Percentiles rank a stretch among this genome's conserved stretches.
phyloP scores from a whole-genome alignment of 2,113 vertebrate genomes.

The Lipophrys pholis region DNA sequence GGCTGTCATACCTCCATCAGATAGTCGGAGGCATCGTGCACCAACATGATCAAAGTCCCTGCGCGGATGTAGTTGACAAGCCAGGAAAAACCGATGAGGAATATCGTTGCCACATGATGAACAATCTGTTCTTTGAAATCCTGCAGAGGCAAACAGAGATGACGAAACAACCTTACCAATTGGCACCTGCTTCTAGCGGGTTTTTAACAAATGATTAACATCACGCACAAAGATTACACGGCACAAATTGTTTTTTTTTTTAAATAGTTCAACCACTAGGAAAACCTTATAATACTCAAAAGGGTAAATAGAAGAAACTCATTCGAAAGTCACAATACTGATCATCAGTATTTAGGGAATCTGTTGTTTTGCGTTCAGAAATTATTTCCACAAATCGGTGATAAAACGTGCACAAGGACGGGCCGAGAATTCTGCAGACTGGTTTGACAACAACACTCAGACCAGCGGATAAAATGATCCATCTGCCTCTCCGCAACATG shows the following conservation, averaged over 20 bases:
- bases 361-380: conserved; percentile 33
- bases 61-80: conserved; percentile 93
- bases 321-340: conserved; percentile 13
- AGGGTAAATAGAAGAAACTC: neutral
- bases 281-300: neutral
- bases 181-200: neutral
- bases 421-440: conserved; percentile 2
- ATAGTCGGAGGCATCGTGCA: conserved; percentile 92
- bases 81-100: conserved; percentile 95
- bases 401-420: conserved; percentile 23
- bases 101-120: conserved; percentile 93
- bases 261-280: neutral
- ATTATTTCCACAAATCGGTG: conserved; percentile 27
- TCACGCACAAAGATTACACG: neutral
- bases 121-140: conserved; percentile 96
- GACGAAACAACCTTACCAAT: conserved; percentile 34
- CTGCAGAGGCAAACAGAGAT: conserved; percentile 65
- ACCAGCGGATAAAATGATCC: conserved; percentile 10
- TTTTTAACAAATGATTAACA: conserved; percentile 65
- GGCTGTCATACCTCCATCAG: conserved; percentile 89
- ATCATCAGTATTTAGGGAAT: neutral
- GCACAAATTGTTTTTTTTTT: neutral
- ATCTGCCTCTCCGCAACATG: neutral
- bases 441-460: conserved; percentile 14
- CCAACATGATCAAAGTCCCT: conserved; percentile 93